phyloP scores from a whole-genome alignment of 2,888 invertebrate species.

The Poecilobothrus nobilitatus region DNA sequence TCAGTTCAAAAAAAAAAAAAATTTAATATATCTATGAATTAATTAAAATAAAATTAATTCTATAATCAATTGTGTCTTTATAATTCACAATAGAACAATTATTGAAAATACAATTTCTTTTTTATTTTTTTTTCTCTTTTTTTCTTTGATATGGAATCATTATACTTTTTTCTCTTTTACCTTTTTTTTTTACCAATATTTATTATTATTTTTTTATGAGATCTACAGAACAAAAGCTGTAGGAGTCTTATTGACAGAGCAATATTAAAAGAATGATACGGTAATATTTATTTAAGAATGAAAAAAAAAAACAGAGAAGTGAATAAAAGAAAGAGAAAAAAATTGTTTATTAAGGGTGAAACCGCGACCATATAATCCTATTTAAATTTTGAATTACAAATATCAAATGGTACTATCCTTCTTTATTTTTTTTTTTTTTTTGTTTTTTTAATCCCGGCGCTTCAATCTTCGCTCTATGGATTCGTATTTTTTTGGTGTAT shows the following conservation, averaged over 20 bases:
- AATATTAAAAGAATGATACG: neutral
- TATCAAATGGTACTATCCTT: no score
- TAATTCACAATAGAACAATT: neutral
- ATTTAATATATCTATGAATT: neutral
- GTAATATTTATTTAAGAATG: neutral
- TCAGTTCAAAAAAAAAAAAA: neutral
- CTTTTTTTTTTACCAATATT: no score
- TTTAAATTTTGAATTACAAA: neutral
- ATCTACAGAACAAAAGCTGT: neutral
- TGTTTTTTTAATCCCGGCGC: no score
- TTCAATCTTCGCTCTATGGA: no score
- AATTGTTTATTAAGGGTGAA: neutral
- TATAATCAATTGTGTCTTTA: neutral
- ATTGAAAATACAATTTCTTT: neutral
- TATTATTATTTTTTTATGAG: neutral
- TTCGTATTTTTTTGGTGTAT: no score
- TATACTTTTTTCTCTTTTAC: neutral
- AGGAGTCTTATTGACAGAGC: neutral
- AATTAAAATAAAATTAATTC: neutral
- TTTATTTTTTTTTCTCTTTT: neutral
- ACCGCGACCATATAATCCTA: neutral
- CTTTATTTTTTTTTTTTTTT: no score
- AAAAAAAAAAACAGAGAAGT: no score
- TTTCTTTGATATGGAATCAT: neutral
- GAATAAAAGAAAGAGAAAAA: neutral